Base-by-base conservation (phyloP, 1,140 invertebrate genomes). In the Ooceraea biroi region DNA sequence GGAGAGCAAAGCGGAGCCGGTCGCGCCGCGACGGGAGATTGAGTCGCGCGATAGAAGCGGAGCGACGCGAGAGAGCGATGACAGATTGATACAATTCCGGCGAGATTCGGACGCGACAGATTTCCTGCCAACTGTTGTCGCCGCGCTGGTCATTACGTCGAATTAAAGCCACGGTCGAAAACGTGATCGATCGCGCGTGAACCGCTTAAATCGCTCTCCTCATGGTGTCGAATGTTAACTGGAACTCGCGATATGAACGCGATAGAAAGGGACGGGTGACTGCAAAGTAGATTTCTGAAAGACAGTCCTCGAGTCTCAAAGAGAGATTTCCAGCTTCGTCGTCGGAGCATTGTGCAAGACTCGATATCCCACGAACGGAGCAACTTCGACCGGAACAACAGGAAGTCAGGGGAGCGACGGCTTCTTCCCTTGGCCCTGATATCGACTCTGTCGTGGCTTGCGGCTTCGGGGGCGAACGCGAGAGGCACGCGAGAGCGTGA, bases 21-120 rank as follows among this genome's bases (percentile, higher is more conserved):
- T 92, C 92, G 92, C 91, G 91, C 92, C 91, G 91, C 86, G 90
- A 63, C 78, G 88, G 88, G 80, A 94, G 94, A 94, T 94, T 94
- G 93, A 93, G 91, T 92, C 91, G 90, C 88, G 83, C 89, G 93
- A 94, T 94, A 92, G 83, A 80, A 85, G 66, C 55, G 61, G 52
- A 84, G 65, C 25, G 48, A 68, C 71, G 52, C 65, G 48, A 68
- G 74, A 89, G 74, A 88, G 83, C 90, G 93, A 94, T 94, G 93
- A 94, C 93, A 94, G 93, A 94, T 94, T 94, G 93, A 94, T 93
- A 92, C 90, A 88, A 94, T 94, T 94, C 93, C 91, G 92, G 91
- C 88, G 84, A 90, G 87, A 92, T 92, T 92, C 74, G 36, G 84
- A 48, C 80, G 78, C 91, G 91, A 94, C 93, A 94, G 94, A 94